Conservation (phyloP, 2,797 vertebrate species). For the Muscicapa striata region DNA sequence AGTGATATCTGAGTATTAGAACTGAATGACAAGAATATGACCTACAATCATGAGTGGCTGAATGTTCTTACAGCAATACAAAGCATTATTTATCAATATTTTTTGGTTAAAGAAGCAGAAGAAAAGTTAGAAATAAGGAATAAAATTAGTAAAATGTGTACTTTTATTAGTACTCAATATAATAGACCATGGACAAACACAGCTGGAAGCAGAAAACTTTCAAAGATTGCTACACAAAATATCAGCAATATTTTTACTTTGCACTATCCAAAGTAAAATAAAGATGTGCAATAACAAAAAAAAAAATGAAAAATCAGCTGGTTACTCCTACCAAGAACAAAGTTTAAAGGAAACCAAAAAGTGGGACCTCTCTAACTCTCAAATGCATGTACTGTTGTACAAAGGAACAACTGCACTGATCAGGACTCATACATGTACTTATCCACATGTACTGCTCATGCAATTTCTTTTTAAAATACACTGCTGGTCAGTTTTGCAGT, state of each 20-base stretch:
- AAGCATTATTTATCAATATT: neutral
- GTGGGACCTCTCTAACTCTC: neutral
- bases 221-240: neutral
- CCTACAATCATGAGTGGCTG: neutral
- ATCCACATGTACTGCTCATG: rapidly evolving
- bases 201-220: neutral
- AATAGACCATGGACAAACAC: neutral
- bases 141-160: neutral
- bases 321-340: neutral
- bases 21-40: neutral
- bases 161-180: neutral
- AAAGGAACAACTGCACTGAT: neutral
- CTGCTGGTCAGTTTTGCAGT: neutral
- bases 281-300: neutral
- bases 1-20: neutral
- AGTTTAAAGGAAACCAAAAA: neutral
- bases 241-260: neutral
- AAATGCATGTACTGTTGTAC: neutral
- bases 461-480: neutral
- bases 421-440: neutral
- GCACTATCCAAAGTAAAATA: neutral
- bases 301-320: neutral
- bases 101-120: neutral
- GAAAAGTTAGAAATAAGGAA: neutral
- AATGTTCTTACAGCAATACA: neutral